Evolutionary conservation across 2,113 vertebrate species (phyloP), one percentile per base, ranked within the genome.

Genomic region (Larimichthys crocea): DNA sequence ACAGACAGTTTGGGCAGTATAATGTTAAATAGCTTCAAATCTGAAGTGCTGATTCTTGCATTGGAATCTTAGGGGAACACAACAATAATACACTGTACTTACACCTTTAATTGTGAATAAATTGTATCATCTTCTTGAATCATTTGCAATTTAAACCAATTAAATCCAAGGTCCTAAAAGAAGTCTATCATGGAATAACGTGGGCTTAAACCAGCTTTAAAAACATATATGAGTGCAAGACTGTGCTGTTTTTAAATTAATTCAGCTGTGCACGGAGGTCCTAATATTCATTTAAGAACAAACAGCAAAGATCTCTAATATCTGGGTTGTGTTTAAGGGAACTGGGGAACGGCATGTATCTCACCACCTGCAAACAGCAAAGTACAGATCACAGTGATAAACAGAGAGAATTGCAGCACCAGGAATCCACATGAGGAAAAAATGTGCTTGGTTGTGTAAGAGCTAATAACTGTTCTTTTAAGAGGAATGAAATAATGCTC

Each of bases 401-500:
- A 86, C 62, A 64, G 19, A 67, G 48, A 8, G 48, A 69, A 68
- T 29, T 61, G 17, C 11, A 61, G 66, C 72, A 66, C 60, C 26
- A 68, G 56, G 52, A 85, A 86, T 60, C 26, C 82, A 86, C 85
- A 82, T 4, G 52, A 86, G 79, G 48, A 61, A 53, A 67, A 75
- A 46, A 20, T 1, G 70, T 40, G 35, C 48, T 52, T 49, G 9
- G 16, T 64, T 80, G 59, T 70, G 5, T 75, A 72, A 79, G 57
- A 82, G 68, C 63, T 77, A 79, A 85, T 84, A 84, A 69, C 56
- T 70, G 44, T 70, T 82, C 53, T 55, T 66, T 72, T 80, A 65
- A 80, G 61, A 80, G 17, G 59, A 81, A 84, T 90, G 70, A 68
- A 82, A 83, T 64, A 59, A 76, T 80, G 65, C 69, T 70, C 52